Percentiles rank a stretch among this genome's conserved stretches.
Evolutionary conservation across 2,113 vertebrate species (phyloP).

Genomic region (Gymnocephalus cernua): DNA sequence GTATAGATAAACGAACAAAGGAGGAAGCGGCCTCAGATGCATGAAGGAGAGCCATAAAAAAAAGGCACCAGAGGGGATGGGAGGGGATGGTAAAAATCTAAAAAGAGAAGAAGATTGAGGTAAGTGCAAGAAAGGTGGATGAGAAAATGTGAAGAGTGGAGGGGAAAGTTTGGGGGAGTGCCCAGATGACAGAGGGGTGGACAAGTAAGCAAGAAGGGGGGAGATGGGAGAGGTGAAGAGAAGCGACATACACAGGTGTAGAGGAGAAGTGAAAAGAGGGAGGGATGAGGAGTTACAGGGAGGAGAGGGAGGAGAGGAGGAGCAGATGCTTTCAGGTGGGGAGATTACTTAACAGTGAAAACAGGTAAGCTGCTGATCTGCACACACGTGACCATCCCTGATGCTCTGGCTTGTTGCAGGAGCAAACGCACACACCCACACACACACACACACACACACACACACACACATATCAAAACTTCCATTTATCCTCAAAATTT

Average conservation of each 20-base stretch:
- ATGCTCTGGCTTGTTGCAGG: slow-evolving; percentile 11
- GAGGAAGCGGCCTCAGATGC: slow-evolving; percentile 3
- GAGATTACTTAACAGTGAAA: slow-evolving; percentile 59
- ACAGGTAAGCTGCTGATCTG: slow-evolving; percentile 60
- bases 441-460: slow-evolving; percentile 13
- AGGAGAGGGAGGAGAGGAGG: slow-evolving; percentile 1
- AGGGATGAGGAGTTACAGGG: neutral
- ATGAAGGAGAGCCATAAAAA: neutral
- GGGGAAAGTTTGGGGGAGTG: neutral
- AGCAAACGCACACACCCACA: neutral
- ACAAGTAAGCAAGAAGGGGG: neutral
- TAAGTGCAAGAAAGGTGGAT: neutral
- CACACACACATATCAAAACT: too few relatives aligned
- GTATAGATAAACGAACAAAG: neutral
- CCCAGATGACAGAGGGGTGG: neutral
- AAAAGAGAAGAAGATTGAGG: neutral
- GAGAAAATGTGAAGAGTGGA: too few relatives aligned
- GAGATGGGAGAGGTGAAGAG: slow-evolving; percentile 2
- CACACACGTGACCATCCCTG: slow-evolving; percentile 48
- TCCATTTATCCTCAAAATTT: too few relatives aligned
- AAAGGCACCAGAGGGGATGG: neutral
- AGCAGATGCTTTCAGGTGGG: slow-evolving; percentile 7
- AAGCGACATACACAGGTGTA: neutral
- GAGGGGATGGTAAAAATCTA: neutral
- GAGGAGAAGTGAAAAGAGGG: neutral